Conservation (phyloP, 2,113 vertebrate genomes). For the Pteronura brasiliensis region DNA sequence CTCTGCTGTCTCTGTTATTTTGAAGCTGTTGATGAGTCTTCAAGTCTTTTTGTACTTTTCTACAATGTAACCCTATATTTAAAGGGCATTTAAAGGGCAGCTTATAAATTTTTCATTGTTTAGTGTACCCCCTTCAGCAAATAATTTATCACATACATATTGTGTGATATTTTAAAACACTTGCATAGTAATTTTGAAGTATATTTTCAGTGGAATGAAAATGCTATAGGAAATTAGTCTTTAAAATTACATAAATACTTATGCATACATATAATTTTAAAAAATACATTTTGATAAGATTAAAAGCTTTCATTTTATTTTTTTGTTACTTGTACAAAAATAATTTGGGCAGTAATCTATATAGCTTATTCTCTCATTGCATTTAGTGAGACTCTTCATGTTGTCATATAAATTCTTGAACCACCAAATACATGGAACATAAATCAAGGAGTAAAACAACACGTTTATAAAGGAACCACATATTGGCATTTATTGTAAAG, state of each 20-base stretch:
- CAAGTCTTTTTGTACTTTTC: conserved; percentile 2
- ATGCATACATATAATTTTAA: conserved; percentile 20
- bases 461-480: conserved; percentile 30
- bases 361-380: conserved; percentile 48
- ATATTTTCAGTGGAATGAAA: conserved; percentile 8
- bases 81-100: not conserved
- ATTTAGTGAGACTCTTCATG: conserved; percentile 38
- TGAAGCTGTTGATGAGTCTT: conserved; percentile 4
- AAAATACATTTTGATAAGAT: not conserved
- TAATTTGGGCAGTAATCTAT: conserved; percentile 46
- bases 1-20: not conserved
- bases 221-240: not conserved
- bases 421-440: conserved; percentile 47
- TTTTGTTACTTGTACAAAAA: conserved; percentile 58
- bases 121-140: not conserved
- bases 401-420: conserved; percentile 32
- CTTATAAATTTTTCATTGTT: conserved; percentile 35
- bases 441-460: conserved; percentile 48
- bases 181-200: conserved; percentile 8
- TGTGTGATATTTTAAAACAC: not conserved
- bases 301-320: conserved; percentile 39
- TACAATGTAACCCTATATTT: not conserved
- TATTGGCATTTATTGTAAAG: conserved; percentile 51
- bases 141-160: not conserved
- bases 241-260: not conserved